Base-by-base conservation (phyloP, 2,797 vertebrate genomes). In the Remorina albescens region DNA sequence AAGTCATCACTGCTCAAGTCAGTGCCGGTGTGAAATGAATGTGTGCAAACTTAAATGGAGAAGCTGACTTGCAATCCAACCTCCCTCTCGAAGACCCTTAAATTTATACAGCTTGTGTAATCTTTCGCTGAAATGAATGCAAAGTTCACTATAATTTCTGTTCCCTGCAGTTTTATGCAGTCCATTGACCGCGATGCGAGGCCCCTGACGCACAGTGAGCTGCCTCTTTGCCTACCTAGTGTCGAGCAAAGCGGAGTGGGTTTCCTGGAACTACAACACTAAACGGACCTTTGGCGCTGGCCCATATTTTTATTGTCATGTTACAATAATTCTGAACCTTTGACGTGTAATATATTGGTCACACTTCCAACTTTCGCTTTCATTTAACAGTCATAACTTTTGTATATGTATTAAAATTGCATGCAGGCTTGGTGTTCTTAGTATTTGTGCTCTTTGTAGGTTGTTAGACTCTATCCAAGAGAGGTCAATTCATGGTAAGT, bases 361-460 rank as follows among this genome's bases (percentile, higher is more conserved):
- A 36, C 21, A 25, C 19, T 57, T 71, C 44, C 28, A 21, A 49
- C 62, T 25, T 4, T 21, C 61, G 30, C 11, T 19, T 28, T 21
- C 13, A 55, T 18, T 32, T 16, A 60, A 12, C 10, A 26, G 78
- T 16, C 15, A 13, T 25, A 34, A 18, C 32, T 16, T 37, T 0
- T 30, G 1, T 53, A 44, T 36, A n/a, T 74, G 53, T 75, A 19
- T 23, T 63, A 32, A 30, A 39, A 32, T 57, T 69, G 53, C 73
- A 75, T 84, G 71, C 42, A 71, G 34, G 54, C 30, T 67, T 85
- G 76, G 77, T 85, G 2, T 92, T 86, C 85, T 93, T 90, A 91
- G 91, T 83, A 66, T 92, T 51, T 93, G 54, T 92, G 86, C 89
- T 93, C 76, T 91, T 91, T 85, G 69, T 93, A 94, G 93, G 90